Percentiles rank a stretch among this genome's conserved stretches.
These are phyloP conservation scores for Anabas testudineus DNA, from an alignment of 2,797 vertebrate species.

Conservation along the genomic window DNA sequence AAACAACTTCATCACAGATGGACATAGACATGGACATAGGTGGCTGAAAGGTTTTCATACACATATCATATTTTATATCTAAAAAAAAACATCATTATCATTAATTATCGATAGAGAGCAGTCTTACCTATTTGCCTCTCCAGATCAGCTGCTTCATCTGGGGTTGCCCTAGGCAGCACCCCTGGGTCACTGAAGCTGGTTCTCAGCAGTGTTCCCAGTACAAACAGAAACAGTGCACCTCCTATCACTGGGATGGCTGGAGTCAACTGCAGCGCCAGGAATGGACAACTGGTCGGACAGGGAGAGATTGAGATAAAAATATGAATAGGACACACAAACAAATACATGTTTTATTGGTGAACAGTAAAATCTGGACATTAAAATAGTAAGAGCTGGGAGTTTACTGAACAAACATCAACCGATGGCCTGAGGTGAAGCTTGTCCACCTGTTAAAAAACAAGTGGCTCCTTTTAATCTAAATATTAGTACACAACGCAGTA, in stretches of 20 bases:
- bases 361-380: conserved; percentile 6
- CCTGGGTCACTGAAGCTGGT: conserved; percentile 99
- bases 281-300: conserved; percentile 88
- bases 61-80: background rate
- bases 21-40: too few species aligned
- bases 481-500: background rate
- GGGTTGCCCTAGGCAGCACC: conserved; percentile 93
- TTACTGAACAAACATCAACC: conserved; percentile 15
- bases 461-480: conserved; percentile 3
- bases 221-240: conserved; percentile 94
- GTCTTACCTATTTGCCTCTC: conserved; percentile 97
- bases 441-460: conserved; percentile 22
- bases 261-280: conserved; percentile 89
- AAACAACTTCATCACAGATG: too few species aligned
- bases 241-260: conserved; percentile 94
- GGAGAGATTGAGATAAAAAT: conserved; percentile 14
- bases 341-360: background rate
- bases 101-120: background rate
- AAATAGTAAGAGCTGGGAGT: background rate
- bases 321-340: conserved; percentile 6
- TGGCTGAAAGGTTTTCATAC: background rate
- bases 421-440: background rate
- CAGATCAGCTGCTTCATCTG: conserved; percentile 96
- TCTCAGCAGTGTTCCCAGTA: conserved; percentile 94
- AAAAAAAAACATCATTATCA: too few species aligned